Evolutionary conservation across 2,113 vertebrate genomes (phyloP), one percentile per base, ranked within the genome.

Genomic region (Ranitomeya variabilis): DNA sequence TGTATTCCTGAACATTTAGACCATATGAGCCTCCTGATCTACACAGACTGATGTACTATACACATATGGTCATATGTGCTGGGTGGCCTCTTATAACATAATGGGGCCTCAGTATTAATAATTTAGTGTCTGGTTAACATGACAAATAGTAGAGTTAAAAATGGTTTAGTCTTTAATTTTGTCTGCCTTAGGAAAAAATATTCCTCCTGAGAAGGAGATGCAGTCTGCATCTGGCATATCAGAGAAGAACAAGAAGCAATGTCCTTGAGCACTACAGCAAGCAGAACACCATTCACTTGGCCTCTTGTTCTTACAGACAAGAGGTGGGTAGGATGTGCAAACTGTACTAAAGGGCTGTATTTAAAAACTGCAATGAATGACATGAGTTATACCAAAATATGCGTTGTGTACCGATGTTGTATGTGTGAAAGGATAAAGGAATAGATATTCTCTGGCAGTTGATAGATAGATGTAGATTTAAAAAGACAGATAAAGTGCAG

Each of bases 181-280:
- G 16, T 82, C 80, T 60, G 23, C 19, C n/a, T 19, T 21, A 51
- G 23, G 6, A 69, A 69, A 18, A 77, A 54, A 64, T 26, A 12
- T 26, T 16, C 26, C 11, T 16, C 12, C 3, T 2, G 6, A 45
- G 6, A 52, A 57, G n/a, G n/a, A 57, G 57, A 37, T 14, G 21
- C 7, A 1, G 10, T 67, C 66, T 67, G 66, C 16, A 31, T 54
- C 45, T 54, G 51, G 18, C 1, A 6, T 21, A 45, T n/a, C 55
- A 6, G 23, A 21, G n/a, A 57, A 57, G 79, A 13, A 73, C 15
- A 15, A 55, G 83, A 73, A 15, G 15, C 12, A 73, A 31, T 6
- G 66, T 67, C 81, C 62, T 67, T 83, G 31, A 83, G 45, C 60
- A 69, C 6, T 67, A 15, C 60, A 83, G 57, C 80, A 62, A 60